Conservation (phyloP, 2,797 vertebrate genomes). For the Delichon dasypus region DNA sequence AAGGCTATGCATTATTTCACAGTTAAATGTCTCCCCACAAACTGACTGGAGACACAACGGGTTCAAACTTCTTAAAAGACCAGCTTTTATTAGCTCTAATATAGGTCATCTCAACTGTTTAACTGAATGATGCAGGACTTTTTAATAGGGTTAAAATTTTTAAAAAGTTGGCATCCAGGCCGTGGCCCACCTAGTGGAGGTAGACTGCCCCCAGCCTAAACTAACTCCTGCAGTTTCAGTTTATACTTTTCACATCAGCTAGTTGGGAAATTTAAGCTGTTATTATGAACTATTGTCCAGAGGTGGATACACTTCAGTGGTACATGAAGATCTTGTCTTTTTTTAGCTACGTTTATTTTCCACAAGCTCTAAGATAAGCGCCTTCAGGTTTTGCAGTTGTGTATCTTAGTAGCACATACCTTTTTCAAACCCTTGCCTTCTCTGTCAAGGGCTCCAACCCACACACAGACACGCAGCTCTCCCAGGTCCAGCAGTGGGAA, state of each 20-base stretch:
- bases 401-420: background rate
- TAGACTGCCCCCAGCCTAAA: background rate
- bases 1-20: background rate
- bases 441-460: background rate
- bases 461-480: background rate
- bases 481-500: background rate
- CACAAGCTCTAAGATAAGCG: background rate
- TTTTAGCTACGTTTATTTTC: background rate
- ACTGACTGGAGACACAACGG: background rate
- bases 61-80: background rate
- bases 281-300: background rate
- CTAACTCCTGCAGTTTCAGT: background rate
- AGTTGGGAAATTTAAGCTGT: background rate
- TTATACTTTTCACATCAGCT: background rate
- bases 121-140: background rate
- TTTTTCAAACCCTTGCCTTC: background rate
- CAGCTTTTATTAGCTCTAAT: background rate
- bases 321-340: background rate
- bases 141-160: background rate
- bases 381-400: background rate
- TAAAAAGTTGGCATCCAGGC: background rate
- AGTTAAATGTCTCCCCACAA: background rate
- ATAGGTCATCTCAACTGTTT: background rate
- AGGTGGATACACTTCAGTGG: background rate
- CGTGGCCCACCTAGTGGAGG: background rate